phyloP scores from a whole-genome alignment of 1,140 invertebrate genomes.

The Drosophila tropicalis region DNA sequence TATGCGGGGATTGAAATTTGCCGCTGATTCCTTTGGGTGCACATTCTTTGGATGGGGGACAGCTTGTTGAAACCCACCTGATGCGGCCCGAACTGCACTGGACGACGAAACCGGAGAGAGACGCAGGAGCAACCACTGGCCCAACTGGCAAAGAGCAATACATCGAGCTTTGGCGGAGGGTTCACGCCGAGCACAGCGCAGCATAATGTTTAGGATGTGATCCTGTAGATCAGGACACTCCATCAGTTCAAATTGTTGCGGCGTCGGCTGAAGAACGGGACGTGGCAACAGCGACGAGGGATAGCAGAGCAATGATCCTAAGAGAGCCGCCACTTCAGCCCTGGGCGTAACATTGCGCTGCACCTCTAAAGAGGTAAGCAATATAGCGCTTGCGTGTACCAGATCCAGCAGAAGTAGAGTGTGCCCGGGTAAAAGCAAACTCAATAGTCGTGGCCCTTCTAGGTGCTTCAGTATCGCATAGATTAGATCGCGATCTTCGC shows the following conservation, averaged over 20 bases:
- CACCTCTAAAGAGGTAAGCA: conserved; percentile 92
- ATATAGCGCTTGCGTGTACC: conserved; percentile 93
- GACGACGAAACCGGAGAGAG: conserved; percentile 84
- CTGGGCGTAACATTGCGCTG: conserved; percentile 88
- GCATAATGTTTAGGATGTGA: conserved; percentile 93
- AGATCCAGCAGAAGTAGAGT: conserved; percentile 94
- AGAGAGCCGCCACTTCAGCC: conserved; percentile 95
- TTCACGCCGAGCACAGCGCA: conserved; percentile 93
- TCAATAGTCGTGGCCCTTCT: conserved; percentile 93
- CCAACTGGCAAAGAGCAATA: conserved; percentile 94
- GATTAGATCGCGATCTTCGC: conserved; percentile 86
- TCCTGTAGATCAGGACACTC: conserved; percentile 87
- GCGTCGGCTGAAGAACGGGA: conserved; percentile 92
- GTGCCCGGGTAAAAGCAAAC: conserved; percentile 93
- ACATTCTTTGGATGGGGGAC: conserved; percentile 73
- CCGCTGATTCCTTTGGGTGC: conserved; percentile 48
- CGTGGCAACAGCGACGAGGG: conserved; percentile 90
- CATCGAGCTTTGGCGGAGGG: conserved; percentile 94
- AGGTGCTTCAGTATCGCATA: conserved; percentile 86
- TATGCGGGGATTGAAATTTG: conserved; percentile 86
- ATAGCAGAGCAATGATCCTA: conserved; percentile 93
- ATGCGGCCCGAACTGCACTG: not conserved
- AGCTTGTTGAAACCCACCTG: conserved; percentile 65
- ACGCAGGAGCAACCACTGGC: conserved; percentile 93
- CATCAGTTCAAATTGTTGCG: conserved; percentile 85